Evolutionary conservation across 30 jellyfish, hydroid and myxozoan genomes (phyloP), one percentile per base, ranked within the genome.

Genomic region (Haliclystus octoradiatus): DNA sequence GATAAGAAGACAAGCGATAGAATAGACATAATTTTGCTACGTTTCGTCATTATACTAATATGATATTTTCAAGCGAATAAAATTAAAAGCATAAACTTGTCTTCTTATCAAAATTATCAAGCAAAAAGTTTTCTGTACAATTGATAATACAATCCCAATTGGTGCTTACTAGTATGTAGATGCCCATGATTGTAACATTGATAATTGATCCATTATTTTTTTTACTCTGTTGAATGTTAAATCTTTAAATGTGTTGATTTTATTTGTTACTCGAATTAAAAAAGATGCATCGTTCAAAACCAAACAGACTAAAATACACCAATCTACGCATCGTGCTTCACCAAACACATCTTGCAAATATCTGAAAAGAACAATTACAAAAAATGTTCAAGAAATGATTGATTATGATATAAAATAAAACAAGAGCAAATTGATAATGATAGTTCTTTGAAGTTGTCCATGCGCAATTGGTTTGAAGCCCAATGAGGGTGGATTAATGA

Each of bases 311-410:
- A 88, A 51, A n/a, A 88, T 79, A 52, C 83, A 88, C 97, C 97
- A 88, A 76, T 76, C 97, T 19, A 88, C 28, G 62, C 97, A 88
- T 13, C 94, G 81, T 27, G 97, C 83, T 47, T 88, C 97, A 63
- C 68, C 76, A 69, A 88, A 80, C 60, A 88, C 79, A 1, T 70
- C 46, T 57, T 79, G 78, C 80, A 88, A 71, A 61, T 88, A 80
- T 75, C 97, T 88, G 65, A 26, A 83, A 50, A 13, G 31, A 35
- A 22, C 29, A 40, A 23, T 22, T 19, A 57, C 30, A 19, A 65
- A 4, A 25, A 23, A 25, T 25, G 49, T 12, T 9, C 23, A 15
- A 60, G 23, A 9, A 25, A 22, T 23, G 28, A 25, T 1, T 34
- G 24, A 15, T 60, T 14, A 15, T 15, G 69, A 25, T 27, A 25